Base-by-base conservation (phyloP, 1,140 invertebrate genomes). In the Drosophila saltans region DNA sequence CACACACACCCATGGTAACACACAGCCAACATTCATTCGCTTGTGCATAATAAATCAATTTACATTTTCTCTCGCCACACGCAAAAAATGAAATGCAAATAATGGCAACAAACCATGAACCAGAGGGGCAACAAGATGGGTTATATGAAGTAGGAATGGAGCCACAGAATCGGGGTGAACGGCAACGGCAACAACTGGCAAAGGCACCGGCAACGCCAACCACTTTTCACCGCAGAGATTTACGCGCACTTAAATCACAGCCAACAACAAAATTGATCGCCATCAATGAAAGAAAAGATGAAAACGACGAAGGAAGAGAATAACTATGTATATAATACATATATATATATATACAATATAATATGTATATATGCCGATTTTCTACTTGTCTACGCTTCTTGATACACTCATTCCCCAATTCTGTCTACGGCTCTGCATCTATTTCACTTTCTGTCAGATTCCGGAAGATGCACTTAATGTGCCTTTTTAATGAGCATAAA, bases 41-140 rank as follows among this genome's bases (percentile, higher is more conserved):
- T 79, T 82, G 75, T 80, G 81, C 81, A 84, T 84, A 84, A 84
- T 84, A 84, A 84, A 84, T 84, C 81, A 84, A 83, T 84, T 84
- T 84, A 84, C 81, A 84, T 84, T 84, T 84, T 83, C 74, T 80
- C 76, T 83, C 76, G 72, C 81, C 81, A 73, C 69, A 80, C 81
- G 76, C 76, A 79, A 80, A 59, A 83, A 83, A 76, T 84, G 73
- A 80, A 84, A 83, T 84, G 81, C 81, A 84, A 84, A 84, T 84
- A 77, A 84, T 64, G 72, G 76, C 76, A 81, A 81, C 79, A 79
- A 76, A 79, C 79, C 75, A 45, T 77, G 74, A 77, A 77, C 75
- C 62, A 66, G 66, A 36, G 77, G 61, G 72, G 61, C 60, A 30
- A 40, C 60, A 7, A 40, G 30, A 30, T 36, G 26, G 62, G 28